phyloP scores from a whole-genome alignment of 2,797 vertebrate genomes.

The Chloroceryle inda region DNA sequence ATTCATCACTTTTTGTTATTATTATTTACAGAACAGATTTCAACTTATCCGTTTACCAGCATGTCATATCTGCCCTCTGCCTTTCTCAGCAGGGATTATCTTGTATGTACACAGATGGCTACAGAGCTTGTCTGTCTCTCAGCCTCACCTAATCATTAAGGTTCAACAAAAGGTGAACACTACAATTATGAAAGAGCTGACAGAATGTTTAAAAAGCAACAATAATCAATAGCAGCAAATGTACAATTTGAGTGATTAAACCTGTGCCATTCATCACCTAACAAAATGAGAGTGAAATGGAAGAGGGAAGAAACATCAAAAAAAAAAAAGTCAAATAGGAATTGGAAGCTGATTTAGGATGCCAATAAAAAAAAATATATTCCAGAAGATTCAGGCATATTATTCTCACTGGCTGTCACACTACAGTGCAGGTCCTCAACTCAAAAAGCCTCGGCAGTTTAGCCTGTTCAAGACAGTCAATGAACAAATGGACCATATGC shows the following conservation, averaged over 20 bases:
- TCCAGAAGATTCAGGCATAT: background rate
- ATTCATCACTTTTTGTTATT: background rate
- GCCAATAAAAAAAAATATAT: background rate
- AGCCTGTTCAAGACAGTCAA: background rate
- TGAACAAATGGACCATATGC: background rate
- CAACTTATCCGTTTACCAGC: constrained; percentile 16
- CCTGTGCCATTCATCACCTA: background rate
- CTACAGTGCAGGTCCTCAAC: background rate
- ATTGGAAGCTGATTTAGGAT: background rate
- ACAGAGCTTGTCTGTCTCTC: background rate
- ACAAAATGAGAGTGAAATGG: background rate
- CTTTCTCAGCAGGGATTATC: constrained; percentile 32
- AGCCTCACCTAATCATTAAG: constrained; percentile 12
- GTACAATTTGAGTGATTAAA: background rate
- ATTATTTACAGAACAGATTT: constrained; percentile 40
- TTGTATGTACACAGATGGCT: constrained; percentile 31
- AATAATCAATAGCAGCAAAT: constrained; percentile 24
- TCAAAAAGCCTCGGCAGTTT: background rate
- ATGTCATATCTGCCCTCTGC: constrained; percentile 1
- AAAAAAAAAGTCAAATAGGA: background rate
- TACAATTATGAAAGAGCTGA: constrained; percentile 20
- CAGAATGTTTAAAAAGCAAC: constrained; percentile 1
- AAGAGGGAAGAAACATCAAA: background rate
- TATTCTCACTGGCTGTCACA: background rate
- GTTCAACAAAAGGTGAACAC: constrained; percentile 43